Evolutionary conservation across 1,140 invertebrate genomes (phyloP).

Genomic region (Rhyacophila brunnea): DNA sequence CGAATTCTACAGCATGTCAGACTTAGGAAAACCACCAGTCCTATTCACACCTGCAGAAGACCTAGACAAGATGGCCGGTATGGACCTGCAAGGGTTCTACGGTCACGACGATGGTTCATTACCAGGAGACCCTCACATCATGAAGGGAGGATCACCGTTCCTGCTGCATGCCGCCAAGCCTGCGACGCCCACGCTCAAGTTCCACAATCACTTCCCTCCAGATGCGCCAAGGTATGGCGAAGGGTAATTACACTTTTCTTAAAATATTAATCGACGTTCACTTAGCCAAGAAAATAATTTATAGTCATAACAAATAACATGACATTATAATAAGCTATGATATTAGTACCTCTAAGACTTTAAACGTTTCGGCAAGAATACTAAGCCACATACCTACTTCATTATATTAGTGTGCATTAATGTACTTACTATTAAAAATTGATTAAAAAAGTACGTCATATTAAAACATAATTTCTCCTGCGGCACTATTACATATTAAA

Average conservation of each 20-base stretch:
- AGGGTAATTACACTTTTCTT: slow-evolving; percentile 32
- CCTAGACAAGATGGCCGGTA: slow-evolving; percentile 78
- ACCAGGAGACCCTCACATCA: slow-evolving; percentile 52
- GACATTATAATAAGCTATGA: too few relatives aligned
- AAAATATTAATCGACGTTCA: neutral
- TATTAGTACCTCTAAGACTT: too few relatives aligned
- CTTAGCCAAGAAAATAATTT: too few relatives aligned
- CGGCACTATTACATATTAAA: too few relatives aligned
- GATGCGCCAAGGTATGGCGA: slow-evolving; percentile 69
- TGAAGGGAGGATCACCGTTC: slow-evolving; percentile 75
- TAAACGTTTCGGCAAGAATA: too few relatives aligned
- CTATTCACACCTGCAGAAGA: slow-evolving; percentile 94
- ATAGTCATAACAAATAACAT: too few relatives aligned
- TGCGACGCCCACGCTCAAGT: slow-evolving; percentile 79
- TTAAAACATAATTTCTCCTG: too few relatives aligned
- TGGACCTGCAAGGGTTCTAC: slow-evolving; percentile 76
- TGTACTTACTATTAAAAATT: too few relatives aligned
- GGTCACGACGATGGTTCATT: slow-evolving; percentile 66
- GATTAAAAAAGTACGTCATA: too few relatives aligned
- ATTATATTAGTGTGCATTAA: too few relatives aligned
- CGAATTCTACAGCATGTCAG: slow-evolving; percentile 98
- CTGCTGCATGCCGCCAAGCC: slow-evolving; percentile 71
- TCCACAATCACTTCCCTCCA: slow-evolving; percentile 89
- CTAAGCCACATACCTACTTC: too few relatives aligned
- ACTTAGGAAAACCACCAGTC: slow-evolving; percentile 89